A percentile compares a stretch with the other conserved stretches of the same genome.
phyloP scores from a whole-genome alignment of 2,888 invertebrate species.

The Carabus problematicus region DNA sequence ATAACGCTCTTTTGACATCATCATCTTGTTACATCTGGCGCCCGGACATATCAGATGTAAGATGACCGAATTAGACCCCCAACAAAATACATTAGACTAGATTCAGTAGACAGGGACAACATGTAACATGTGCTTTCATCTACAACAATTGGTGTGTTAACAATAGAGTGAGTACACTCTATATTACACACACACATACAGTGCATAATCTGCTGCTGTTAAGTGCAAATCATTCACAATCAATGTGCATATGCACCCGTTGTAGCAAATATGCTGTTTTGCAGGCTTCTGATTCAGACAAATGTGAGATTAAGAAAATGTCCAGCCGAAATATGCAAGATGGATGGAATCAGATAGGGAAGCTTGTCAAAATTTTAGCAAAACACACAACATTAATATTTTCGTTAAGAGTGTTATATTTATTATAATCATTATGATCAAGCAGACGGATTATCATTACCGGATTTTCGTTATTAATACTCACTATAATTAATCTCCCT shows the following conservation, averaged over 20 bases:
- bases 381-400: no score
- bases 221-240: neutral
- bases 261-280: neutral
- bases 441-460: no score
- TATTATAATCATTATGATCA: no score
- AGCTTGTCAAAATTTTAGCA: no score
- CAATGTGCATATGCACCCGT: neutral
- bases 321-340: no score
- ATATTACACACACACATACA: no score
- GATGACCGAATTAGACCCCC: constrained; percentile 7
- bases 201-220: neutral
- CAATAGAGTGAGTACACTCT: neutral
- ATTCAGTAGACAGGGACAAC: no score
- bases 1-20: constrained; percentile 36
- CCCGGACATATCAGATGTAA: neutral
- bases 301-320: no score
- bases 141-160: neutral
- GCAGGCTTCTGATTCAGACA: neutral
- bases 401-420: no score
- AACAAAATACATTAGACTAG: constrained; percentile 8
- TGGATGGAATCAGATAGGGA: no score
- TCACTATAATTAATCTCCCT: no score
- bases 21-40: constrained; percentile 32
- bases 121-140: neutral
- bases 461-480: no score